Evolutionary conservation across 2,888 invertebrate genomes (phyloP).

Genomic region (Orgyia antiqua): DNA sequence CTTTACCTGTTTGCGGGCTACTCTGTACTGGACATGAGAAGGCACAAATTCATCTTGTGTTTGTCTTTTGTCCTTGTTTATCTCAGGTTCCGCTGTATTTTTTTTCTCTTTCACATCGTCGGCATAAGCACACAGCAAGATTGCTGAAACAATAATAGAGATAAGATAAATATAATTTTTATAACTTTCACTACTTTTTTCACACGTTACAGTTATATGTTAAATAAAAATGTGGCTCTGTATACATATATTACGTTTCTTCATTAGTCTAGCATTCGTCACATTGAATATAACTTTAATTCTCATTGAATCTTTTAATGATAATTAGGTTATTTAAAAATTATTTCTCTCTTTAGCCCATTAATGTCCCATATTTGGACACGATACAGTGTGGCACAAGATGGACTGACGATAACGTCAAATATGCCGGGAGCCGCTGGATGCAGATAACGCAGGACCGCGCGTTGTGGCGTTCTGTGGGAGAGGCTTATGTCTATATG

Average conservation of each 20-base stretch:
- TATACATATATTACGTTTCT: neutral
- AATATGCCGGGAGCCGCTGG: too few species aligned
- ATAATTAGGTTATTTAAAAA: too few species aligned
- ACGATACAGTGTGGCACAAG: too few species aligned
- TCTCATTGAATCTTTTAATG: too few species aligned
- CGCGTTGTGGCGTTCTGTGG: too few species aligned
- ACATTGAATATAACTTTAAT: too few species aligned
- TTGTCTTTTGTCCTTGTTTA: conserved; percentile 59
- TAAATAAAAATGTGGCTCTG: neutral
- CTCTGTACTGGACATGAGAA: conserved; percentile 47
- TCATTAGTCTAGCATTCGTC: too few species aligned
- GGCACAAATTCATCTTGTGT: conserved; percentile 45
- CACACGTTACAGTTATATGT: neutral
- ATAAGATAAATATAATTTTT: conserved; percentile 1
- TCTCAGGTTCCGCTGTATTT: conserved; percentile 24
- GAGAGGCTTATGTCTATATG: too few species aligned
- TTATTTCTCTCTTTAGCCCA: too few species aligned
- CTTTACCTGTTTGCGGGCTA: conserved; percentile 63
- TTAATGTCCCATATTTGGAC: too few species aligned
- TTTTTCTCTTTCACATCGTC: conserved; percentile 48
- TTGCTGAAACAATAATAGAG: conserved; percentile 46
- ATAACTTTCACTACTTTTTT: conserved; percentile 1
- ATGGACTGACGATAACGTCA: too few species aligned
- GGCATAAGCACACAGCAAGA: conserved; percentile 51
- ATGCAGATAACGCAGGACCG: too few species aligned